Conservation (phyloP, 1,140 invertebrate genomes). For the Cydia fagiglandana region DNA sequence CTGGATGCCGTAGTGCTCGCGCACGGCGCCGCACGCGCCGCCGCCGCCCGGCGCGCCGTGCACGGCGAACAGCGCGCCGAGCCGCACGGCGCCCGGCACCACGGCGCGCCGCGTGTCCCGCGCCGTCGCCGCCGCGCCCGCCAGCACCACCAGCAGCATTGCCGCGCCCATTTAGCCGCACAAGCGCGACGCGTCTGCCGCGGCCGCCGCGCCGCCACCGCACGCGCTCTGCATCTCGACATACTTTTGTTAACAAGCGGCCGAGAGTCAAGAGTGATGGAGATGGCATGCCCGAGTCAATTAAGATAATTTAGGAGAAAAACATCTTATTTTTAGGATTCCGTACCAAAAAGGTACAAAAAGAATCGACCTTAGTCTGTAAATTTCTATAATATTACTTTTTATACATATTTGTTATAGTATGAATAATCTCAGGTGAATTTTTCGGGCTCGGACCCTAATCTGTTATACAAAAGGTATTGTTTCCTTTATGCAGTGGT, state of each 20-base stretch:
- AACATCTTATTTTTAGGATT: too few relatives aligned
- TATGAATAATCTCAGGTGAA: too few relatives aligned
- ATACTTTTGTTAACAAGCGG: background rate
- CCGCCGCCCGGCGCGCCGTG: slow-evolving; percentile 37
- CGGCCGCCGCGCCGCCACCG: background rate
- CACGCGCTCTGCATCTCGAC: background rate
- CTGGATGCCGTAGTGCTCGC: slow-evolving; percentile 37
- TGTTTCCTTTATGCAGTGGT: too few relatives aligned
- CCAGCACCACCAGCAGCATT: slow-evolving; percentile 73
- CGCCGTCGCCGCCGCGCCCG: background rate
- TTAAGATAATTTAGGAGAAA: background rate
- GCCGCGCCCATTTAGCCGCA: slow-evolving; percentile 43
- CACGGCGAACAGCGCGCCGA: slow-evolving; percentile 86
- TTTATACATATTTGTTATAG: too few relatives aligned
- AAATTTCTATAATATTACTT: too few relatives aligned
- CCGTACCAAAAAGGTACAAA: too few relatives aligned
- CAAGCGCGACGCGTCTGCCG: slow-evolving; percentile 44
- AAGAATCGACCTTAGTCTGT: too few relatives aligned
- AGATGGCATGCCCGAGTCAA: background rate
- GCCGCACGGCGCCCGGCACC: slow-evolving; percentile 80
- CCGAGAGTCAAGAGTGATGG: background rate
- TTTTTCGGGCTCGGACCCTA: too few relatives aligned
- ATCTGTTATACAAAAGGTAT: too few relatives aligned
- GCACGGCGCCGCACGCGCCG: slow-evolving; percentile 44
- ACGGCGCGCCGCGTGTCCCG: slow-evolving; percentile 74